phyloP scores from a whole-genome alignment of 92 coral and sea anemone genomes.

The Zoanthus gigantus region DNA sequence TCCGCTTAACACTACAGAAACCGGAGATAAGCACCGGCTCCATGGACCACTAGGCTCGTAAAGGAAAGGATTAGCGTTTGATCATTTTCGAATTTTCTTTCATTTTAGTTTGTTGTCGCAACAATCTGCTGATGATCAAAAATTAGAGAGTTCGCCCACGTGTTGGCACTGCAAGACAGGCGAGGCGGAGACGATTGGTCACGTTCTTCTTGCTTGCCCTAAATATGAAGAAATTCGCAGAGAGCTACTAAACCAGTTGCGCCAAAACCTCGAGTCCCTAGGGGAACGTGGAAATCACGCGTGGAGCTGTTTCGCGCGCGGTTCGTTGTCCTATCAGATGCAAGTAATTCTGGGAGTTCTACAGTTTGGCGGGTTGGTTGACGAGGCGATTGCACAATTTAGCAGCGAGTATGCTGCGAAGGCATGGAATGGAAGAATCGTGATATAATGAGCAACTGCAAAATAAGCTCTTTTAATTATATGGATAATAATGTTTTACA shows the following conservation, averaged over 20 bases:
- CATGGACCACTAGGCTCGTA: no score
- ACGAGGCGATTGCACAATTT: slow-evolving; percentile 81
- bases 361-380: slow-evolving; percentile 82
- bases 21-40: no score
- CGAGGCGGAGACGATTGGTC: slow-evolving; percentile 84
- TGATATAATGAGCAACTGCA: slow-evolving; percentile 50
- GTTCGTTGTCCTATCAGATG: slow-evolving; percentile 58
- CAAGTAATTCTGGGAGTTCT: slow-evolving; percentile 80
- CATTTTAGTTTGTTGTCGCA: slow-evolving; percentile 22
- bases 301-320: slow-evolving; percentile 75
- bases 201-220: slow-evolving; percentile 82
- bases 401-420: slow-evolving; percentile 82
- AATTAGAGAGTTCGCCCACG: slow-evolving; percentile 78
- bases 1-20: no score
- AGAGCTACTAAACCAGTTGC: slow-evolving; percentile 68
- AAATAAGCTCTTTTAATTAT: neutral
- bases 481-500: no score
- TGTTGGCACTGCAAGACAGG: slow-evolving; percentile 86
- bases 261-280: slow-evolving; percentile 74
- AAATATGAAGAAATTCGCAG: slow-evolving; percentile 81
- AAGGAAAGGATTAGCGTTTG: no score
- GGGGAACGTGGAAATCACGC: slow-evolving; percentile 84
- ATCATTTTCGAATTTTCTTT: neutral
- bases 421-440: slow-evolving; percentile 93
- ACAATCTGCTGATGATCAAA: slow-evolving; percentile 22